Percentiles rank a stretch among this genome's conserved stretches.
Conservation (phyloP, 2,888 invertebrate species). For the Lithophane ornitopus region DNA sequence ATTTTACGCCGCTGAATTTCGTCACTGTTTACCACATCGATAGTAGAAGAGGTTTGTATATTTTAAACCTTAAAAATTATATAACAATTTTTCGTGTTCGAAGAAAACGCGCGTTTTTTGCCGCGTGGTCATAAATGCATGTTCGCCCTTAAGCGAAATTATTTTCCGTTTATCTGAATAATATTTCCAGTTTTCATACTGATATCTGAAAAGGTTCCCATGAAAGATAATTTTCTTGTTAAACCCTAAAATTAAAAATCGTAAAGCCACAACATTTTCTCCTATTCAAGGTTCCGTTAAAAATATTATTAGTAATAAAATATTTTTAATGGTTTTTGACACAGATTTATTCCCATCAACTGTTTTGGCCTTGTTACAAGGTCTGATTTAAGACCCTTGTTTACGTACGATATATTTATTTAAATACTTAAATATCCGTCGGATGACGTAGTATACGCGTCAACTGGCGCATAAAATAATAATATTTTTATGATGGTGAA, state of each 20-base stretch:
- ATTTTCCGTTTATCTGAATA: not conserved
- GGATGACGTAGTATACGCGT: slow-evolving; percentile 50
- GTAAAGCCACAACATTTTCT: slow-evolving; percentile 1
- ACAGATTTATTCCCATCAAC: slow-evolving; percentile 49
- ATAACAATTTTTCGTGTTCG: not conserved
- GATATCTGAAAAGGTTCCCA: not conserved
- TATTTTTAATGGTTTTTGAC: slow-evolving; percentile 41
- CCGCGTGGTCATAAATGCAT: not conserved
- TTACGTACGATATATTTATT: slow-evolving; percentile 57
- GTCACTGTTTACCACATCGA: slow-evolving; percentile 92
- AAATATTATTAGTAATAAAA: slow-evolving; percentile 31
- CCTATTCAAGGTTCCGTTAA: slow-evolving; percentile 24
- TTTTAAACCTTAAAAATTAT: not conserved
- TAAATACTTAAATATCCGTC: slow-evolving; percentile 57
- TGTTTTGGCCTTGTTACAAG: slow-evolving; percentile 52
- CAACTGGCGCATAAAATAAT: slow-evolving; percentile 4
- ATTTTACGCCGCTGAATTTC: slow-evolving; percentile 91
- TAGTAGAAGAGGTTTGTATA: slow-evolving; percentile 92
- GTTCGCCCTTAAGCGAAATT: not conserved
- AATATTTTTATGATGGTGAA: slow-evolving; percentile 31
- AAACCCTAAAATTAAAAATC: not conserved
- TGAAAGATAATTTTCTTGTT: not conserved
- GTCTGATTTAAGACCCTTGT: slow-evolving; percentile 56
- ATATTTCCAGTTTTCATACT: not conserved
- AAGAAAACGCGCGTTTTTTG: not conserved